Evolutionary conservation across 2,888 invertebrate species (phyloP).

Genomic region (Camptogramma bilineatum): DNA sequence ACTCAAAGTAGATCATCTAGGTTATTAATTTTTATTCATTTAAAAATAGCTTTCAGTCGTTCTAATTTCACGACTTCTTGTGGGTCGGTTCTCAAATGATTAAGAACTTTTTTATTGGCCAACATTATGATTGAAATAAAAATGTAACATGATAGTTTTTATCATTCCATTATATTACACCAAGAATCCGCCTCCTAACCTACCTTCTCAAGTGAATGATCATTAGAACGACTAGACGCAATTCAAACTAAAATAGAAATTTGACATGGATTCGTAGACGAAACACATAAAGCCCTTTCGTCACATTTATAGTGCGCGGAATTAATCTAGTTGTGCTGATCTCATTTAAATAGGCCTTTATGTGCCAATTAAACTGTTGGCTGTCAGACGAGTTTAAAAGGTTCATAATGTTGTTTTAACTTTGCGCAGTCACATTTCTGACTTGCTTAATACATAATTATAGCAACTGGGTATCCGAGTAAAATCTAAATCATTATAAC

Average conservation of each 20-base stretch:
- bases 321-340: slow-evolving; percentile 8
- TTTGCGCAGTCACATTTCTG: not conserved
- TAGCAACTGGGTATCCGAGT: too few relatives aligned
- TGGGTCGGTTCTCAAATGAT: not conserved
- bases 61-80: not conserved
- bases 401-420: not conserved
- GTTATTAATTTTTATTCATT: too few relatives aligned
- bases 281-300: slow-evolving; percentile 40
- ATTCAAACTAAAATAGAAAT: slow-evolving; percentile 42
- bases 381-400: not conserved
- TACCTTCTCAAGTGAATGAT: slow-evolving; percentile 35
- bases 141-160: slow-evolving; percentile 31
- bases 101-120: not conserved
- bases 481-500: too few relatives aligned
- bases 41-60: not conserved
- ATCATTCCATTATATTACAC: slow-evolving; percentile 31
- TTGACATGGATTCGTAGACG: slow-evolving; percentile 40
- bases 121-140: slow-evolving; percentile 6
- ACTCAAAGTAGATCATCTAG: too few relatives aligned
- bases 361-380: not conserved
- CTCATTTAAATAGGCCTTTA: not conserved
- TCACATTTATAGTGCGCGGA: not conserved
- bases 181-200: slow-evolving; percentile 32
- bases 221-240: slow-evolving; percentile 43
- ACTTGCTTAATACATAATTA: too few relatives aligned